Percentiles rank a stretch among this genome's conserved stretches.
phyloP scores from a whole-genome alignment of 2,888 invertebrate genomes.

The Ennomos erosarius region DNA sequence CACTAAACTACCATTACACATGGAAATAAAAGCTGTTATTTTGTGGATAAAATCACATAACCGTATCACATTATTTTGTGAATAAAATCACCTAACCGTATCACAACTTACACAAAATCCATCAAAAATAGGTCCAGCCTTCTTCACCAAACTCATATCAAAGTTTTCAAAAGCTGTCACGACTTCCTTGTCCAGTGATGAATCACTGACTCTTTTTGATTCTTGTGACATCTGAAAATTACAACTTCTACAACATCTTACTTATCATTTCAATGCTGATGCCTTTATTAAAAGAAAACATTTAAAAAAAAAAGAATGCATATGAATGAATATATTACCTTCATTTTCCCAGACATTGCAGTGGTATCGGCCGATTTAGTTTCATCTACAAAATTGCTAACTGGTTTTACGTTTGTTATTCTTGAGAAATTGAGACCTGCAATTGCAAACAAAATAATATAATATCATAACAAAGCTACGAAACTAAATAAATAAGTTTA shows the following conservation, averaged over 20 bases:
- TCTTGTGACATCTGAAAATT: constrained; percentile 66
- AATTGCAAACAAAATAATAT: constrained; percentile 22
- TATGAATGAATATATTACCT: constrained; percentile 52
- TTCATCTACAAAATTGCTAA: constrained; percentile 74
- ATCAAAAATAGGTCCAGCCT: constrained; percentile 93
- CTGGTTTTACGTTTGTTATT: constrained; percentile 68
- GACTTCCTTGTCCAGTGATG: constrained; percentile 64
- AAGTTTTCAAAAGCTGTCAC: constrained; percentile 69
- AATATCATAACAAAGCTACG: neutral
- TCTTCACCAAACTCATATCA: constrained; percentile 88
- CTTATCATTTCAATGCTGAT: no score
- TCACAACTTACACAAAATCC: constrained; percentile 93
- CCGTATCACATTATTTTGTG: no score
- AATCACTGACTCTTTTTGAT: constrained; percentile 54
- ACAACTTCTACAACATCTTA: no score
- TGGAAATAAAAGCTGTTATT: no score
- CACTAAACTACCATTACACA: no score
- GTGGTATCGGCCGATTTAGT: constrained; percentile 64
- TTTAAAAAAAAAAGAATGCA: no score
- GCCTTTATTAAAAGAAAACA: no score
- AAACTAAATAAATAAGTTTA: neutral
- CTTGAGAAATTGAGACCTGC: constrained; percentile 79
- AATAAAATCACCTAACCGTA: neutral
- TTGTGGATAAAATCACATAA: no score
- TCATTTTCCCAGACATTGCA: constrained; percentile 61